A percentile compares a stretch with the other conserved stretches of the same genome.
Evolutionary conservation across 2,113 vertebrate genomes (phyloP).

Genomic region (Diadophis punctatus): DNA sequence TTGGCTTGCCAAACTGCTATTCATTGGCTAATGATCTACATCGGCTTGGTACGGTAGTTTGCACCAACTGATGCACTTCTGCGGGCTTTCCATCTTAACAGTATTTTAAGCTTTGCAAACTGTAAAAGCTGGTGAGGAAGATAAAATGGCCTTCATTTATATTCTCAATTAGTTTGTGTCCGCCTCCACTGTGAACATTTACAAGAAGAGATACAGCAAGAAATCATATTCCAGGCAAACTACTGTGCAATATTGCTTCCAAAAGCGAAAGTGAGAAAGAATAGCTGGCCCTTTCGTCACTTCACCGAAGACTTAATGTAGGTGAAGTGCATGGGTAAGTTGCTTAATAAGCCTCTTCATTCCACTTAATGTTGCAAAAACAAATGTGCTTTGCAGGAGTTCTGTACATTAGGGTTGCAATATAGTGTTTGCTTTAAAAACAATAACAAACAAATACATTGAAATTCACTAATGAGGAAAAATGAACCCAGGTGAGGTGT

Average conservation of each 20-base stretch:
- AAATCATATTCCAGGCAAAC: not conserved
- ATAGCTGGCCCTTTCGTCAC: not conserved
- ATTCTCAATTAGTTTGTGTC: not conserved
- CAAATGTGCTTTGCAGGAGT: conserved; percentile 9
- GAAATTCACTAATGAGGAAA: conserved; percentile 3
- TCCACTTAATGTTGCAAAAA: not conserved
- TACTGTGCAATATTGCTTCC: not conserved
- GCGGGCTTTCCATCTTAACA: not conserved
- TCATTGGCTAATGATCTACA: not conserved
- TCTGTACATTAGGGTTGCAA: not conserved
- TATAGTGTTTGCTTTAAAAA: not conserved
- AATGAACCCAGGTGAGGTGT: not conserved
- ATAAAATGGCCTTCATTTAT: not conserved
- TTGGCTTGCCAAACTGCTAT: not conserved
- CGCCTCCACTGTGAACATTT: not conserved
- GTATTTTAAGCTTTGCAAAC: not conserved
- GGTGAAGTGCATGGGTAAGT: not conserved
- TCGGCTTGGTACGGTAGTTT: not conserved
- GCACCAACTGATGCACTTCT: not conserved
- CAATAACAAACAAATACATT: not conserved
- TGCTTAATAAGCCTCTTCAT: not conserved
- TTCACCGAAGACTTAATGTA: not conserved
- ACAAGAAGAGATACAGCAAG: not conserved
- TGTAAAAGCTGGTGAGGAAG: not conserved
- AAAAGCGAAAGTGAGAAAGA: not conserved